A percentile compares a stretch with the other conserved stretches of the same genome.
Evolutionary conservation across 2,113 vertebrate genomes (phyloP).

Genomic region (Shinisaurus crocodilurus): DNA sequence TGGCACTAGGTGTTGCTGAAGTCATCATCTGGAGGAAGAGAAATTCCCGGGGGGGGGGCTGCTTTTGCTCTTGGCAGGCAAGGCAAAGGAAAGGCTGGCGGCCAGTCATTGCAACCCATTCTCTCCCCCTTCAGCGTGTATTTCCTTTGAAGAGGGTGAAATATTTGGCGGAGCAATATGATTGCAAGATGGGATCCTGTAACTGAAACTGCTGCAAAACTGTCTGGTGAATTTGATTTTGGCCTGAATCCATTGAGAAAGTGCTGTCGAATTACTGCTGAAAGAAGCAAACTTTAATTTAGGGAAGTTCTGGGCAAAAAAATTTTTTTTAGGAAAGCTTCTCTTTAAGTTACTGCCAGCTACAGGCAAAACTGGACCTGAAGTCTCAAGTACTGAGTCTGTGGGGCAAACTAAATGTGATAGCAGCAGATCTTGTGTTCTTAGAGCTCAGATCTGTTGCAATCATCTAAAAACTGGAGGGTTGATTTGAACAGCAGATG

Average conservation of each 20-base stretch:
- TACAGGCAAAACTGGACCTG: neutral
- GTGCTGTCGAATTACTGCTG: conserved; percentile 2
- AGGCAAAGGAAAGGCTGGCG: conserved; percentile 35
- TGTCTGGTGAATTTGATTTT: neutral
- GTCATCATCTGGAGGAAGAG: conserved; percentile 59
- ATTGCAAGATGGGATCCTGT: conserved; percentile 14
- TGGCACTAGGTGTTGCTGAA: conserved; percentile 57
- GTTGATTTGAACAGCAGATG: neutral
- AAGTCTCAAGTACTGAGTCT: neutral
- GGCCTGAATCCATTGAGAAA: neutral
- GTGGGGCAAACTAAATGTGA: neutral
- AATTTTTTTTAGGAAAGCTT: neutral
- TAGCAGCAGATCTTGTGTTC: neutral
- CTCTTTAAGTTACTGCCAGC: neutral
- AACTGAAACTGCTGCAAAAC: conserved; percentile 16
- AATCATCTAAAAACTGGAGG: neutral
- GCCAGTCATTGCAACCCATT: neutral
- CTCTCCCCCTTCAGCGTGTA: conserved; percentile 4
- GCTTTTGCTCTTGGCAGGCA: conserved; percentile 59
- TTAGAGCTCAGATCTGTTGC: neutral
- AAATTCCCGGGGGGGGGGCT: conserved; percentile 46
- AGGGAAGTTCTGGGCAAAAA: neutral
- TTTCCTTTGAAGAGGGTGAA: conserved; percentile 27
- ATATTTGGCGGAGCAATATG: conserved; percentile 53
- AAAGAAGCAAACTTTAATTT: neutral